These are phyloP conservation scores for Neoseiulus cucumeris DNA, from an alignment of 1,140 invertebrate species.

Conservation along the genomic window DNA sequence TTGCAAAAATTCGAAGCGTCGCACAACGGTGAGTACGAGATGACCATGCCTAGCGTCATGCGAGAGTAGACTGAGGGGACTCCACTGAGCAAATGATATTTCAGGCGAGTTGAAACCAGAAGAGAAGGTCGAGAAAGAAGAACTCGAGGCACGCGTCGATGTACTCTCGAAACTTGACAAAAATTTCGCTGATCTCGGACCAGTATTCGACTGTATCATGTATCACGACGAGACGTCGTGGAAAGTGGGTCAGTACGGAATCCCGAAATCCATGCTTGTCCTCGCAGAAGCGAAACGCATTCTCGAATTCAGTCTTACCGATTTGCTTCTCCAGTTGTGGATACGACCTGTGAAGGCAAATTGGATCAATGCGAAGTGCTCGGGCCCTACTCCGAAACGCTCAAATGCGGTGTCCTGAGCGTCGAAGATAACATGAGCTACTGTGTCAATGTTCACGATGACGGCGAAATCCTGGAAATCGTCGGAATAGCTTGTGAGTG, in stretches of 20 bases:
- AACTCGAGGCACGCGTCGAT: slow-evolving; percentile 66
- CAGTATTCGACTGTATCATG: slow-evolving; percentile 77
- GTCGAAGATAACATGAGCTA: slow-evolving; percentile 57
- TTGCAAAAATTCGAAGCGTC: slow-evolving; percentile 37
- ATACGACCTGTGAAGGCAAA: slow-evolving; percentile 62
- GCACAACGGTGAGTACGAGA: slow-evolving; percentile 27
- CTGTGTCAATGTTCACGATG: slow-evolving; percentile 76
- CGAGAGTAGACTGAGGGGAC: too few relatives aligned
- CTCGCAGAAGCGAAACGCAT: not conserved
- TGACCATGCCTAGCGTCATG: too few relatives aligned
- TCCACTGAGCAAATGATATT: too few relatives aligned
- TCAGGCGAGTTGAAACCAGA: slow-evolving; percentile 29
- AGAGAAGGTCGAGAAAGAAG: slow-evolving; percentile 70
- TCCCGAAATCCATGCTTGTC: too few relatives aligned
- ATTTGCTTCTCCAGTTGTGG: slow-evolving; percentile 32
- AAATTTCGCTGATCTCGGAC: slow-evolving; percentile 63
- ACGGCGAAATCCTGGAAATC: slow-evolving; percentile 76
- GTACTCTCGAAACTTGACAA: slow-evolving; percentile 59
- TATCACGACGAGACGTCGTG: slow-evolving; percentile 63
- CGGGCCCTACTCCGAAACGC: slow-evolving; percentile 61
- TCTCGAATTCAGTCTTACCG: not conserved
- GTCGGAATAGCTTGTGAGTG: slow-evolving; percentile 75
- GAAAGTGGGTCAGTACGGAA: slow-evolving; percentile 35
- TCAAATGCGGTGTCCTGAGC: slow-evolving; percentile 54
- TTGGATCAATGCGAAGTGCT: slow-evolving; percentile 49